These are phyloP conservation scores for Hyphantria cunea DNA, from an alignment of 1,140 invertebrate genomes.

Conservation along the genomic window DNA sequence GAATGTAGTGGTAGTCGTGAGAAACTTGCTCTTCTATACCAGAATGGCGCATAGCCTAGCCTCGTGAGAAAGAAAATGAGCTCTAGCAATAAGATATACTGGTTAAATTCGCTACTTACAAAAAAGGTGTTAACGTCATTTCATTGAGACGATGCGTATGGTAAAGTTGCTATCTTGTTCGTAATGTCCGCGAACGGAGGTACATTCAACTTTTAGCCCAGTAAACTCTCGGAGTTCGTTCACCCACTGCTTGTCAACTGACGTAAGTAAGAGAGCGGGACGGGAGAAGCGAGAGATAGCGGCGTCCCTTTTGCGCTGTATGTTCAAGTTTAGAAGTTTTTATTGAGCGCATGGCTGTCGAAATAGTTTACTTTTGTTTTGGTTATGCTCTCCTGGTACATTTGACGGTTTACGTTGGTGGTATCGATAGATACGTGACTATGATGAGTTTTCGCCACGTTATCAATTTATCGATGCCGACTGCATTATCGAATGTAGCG, in stretches of 20 bases:
- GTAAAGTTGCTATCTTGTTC: constrained; percentile 81
- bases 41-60: constrained; percentile 46
- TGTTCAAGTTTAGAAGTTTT: constrained; percentile 76
- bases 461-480: constrained; percentile 40
- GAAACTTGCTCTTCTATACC: constrained; percentile 67
- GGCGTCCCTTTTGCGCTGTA: constrained; percentile 56
- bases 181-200: constrained; percentile 80
- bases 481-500: background rate
- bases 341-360: constrained; percentile 67
- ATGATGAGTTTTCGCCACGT: constrained; percentile 38
- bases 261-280: constrained; percentile 73
- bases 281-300: constrained; percentile 51
- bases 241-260: constrained; percentile 81
- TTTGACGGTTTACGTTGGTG: constrained; percentile 74
- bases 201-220: constrained; percentile 82
- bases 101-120: constrained; percentile 39
- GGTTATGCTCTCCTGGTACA: constrained; percentile 72
- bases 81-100: constrained; percentile 40
- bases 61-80: constrained; percentile 44
- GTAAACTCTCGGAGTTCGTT: constrained; percentile 80
- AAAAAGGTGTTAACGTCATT: constrained; percentile 57
- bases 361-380: constrained; percentile 66
- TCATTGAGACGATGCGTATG: constrained; percentile 48
- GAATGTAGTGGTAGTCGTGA: constrained; percentile 77
- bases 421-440: constrained; percentile 70